phyloP scores from a whole-genome alignment of 1,140 invertebrate species.

The Zaprionus inermis region DNA sequence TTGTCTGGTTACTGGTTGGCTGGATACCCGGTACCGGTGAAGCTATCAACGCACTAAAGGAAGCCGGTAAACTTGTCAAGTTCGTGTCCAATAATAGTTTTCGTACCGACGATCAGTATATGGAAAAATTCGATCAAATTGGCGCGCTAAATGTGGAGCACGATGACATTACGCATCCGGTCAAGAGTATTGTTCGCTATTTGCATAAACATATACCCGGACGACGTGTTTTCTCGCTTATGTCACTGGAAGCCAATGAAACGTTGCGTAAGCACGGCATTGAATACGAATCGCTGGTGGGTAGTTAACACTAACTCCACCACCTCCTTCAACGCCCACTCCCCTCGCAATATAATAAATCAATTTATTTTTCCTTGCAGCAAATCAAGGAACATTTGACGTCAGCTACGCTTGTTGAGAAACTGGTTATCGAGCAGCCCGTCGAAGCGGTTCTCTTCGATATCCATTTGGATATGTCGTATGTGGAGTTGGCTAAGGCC shows the following conservation, averaged over 20 bases:
- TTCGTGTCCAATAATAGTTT: slow-evolving; percentile 90
- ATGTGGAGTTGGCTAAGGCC: slow-evolving; percentile 72
- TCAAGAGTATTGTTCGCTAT: slow-evolving; percentile 72
- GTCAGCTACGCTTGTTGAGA: slow-evolving; percentile 51
- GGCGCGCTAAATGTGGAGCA: slow-evolving; percentile 56
- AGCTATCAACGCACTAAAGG: slow-evolving; percentile 85
- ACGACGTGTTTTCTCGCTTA: slow-evolving; percentile 63
- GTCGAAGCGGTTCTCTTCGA: slow-evolving; percentile 76
- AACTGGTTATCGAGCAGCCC: slow-evolving; percentile 57
- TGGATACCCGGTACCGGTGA: slow-evolving; percentile 85
- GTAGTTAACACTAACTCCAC: slow-evolving; percentile 6
- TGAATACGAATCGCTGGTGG: slow-evolving; percentile 71
- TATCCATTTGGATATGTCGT: slow-evolving; percentile 71
- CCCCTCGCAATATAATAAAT: background rate
- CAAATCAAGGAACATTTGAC: slow-evolving; percentile 73
- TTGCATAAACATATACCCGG: slow-evolving; percentile 60
- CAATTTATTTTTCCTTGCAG: slow-evolving; percentile 29
- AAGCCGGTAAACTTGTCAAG: slow-evolving; percentile 88
- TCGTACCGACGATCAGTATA: slow-evolving; percentile 80
- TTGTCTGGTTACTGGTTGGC: slow-evolving; percentile 67
- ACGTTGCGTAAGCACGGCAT: slow-evolving; percentile 71
- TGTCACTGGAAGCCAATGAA: slow-evolving; percentile 68
- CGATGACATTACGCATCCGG: slow-evolving; percentile 72
- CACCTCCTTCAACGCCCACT: background rate
- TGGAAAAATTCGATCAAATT: slow-evolving; percentile 65